These are phyloP conservation scores for Nezara viridula DNA, from an alignment of 2,888 invertebrate genomes.

Conservation along the genomic window DNA sequence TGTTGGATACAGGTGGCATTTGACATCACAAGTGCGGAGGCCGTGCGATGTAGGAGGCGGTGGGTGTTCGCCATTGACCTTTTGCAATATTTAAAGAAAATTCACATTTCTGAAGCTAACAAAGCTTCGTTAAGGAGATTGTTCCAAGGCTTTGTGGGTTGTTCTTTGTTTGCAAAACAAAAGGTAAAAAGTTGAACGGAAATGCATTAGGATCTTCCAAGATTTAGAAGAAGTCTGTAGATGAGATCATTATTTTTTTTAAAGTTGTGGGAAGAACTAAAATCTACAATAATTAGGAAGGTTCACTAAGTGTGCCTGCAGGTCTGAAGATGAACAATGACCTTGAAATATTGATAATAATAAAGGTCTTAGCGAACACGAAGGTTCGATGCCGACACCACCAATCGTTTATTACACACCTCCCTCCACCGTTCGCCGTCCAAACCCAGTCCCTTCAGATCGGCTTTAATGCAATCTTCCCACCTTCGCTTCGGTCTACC, in stretches of 20 bases:
- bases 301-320: too few relatives aligned
- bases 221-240: background rate
- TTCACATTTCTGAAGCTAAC: background rate
- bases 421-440: too few relatives aligned
- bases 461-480: too few relatives aligned
- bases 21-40: background rate
- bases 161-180: background rate
- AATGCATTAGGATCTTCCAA: background rate
- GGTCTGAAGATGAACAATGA: too few relatives aligned
- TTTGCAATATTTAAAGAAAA: background rate
- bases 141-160: background rate
- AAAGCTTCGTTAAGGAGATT: background rate
- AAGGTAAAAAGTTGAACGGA: background rate
- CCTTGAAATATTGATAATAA: too few relatives aligned
- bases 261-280: background rate
- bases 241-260: background rate
- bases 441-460: too few relatives aligned
- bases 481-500: too few relatives aligned
- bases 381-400: too few relatives aligned
- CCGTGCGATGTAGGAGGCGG: background rate
- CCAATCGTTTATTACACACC: too few relatives aligned
- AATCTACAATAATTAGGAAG: too few relatives aligned
- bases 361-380: too few relatives aligned
- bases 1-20: background rate
- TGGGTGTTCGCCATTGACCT: background rate